Base-by-base conservation (phyloP, 2,797 vertebrate species). In the Sternarchorhynchus goeldii region DNA sequence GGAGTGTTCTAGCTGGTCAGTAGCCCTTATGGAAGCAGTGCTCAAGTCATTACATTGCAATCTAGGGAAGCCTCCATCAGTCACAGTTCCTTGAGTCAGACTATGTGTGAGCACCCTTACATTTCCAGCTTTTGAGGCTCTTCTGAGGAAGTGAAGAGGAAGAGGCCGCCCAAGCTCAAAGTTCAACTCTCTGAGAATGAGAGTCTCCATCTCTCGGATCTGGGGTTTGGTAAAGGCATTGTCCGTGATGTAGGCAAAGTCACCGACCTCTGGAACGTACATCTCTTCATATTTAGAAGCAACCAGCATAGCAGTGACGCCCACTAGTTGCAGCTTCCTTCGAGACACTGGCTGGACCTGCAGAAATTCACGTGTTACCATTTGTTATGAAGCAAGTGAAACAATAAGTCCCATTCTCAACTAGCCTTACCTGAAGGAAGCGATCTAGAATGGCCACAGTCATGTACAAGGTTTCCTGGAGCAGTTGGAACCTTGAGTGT, bases 201-300 rank as follows among this genome's bases (percentile, higher is more conserved):
- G 56, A 39, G 92, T 91, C 87, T 99, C 97, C 97, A 98, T 99
- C 85, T 94, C 93, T 63, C 94, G 91, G 34, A 99, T 94, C 85
- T 99, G 96, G 36, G 81, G 60, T 58, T 91, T 89, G 0, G 92
- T 94, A 72, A 96, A 98, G 0, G 96, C 93, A 6, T 94, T 92
- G 85, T 98, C 96, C 0, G 97, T 98, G 82, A 99, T 96, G 82
- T 98, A 98, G 80, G 96, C 94, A 4, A 98, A 98, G 91, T 97
- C 96, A 12, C 91, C 92, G 0, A 97, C 83, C 78, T 94, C 93
- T 0, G 96, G 96, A 10, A 91, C 89, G 20, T 90, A 90, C 89
- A 96, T 96, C 89, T 99, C 97, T 88, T 99, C 97, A 0, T 98
- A 99, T 73, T 99, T 99, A 59, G 95, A 95, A 75, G 97, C 97